Evolutionary conservation across 1,140 invertebrate species (phyloP).

Genomic region (Caenorhabditis briggsae): DNA sequence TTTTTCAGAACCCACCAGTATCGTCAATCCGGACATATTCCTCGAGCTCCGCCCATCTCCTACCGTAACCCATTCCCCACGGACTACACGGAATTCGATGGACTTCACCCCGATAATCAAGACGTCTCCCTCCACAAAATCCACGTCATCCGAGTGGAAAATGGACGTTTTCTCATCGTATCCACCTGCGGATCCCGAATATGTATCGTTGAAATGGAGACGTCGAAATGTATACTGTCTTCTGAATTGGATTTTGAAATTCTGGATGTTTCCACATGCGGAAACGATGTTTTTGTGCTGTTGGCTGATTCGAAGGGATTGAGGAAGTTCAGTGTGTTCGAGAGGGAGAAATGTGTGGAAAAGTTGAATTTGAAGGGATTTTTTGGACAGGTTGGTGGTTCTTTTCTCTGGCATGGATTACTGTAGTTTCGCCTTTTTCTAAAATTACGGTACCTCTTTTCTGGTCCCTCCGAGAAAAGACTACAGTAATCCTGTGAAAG

Average conservation of each 20-base stretch:
- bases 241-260: conserved; percentile 49
- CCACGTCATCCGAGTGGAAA: conserved; percentile 21
- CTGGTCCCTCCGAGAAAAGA: too few relatives aligned
- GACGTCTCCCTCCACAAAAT: conserved; percentile 32
- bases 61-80: conserved; percentile 32
- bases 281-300: conserved; percentile 44
- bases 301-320: conserved; percentile 22
- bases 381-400: conserved; percentile 11
- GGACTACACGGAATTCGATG: not conserved
- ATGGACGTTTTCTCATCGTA: conserved; percentile 5
- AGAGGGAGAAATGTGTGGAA: conserved; percentile 13
- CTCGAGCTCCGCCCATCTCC: conserved; percentile 34
- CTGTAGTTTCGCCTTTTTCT: too few relatives aligned
- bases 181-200: conserved; percentile 33
- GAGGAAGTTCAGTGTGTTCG: conserved; percentile 31
- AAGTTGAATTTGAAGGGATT: conserved; percentile 33
- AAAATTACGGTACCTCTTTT: too few relatives aligned
- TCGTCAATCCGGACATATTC: conserved; percentile 49
- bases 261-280: conserved; percentile 34
- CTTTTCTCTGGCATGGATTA: too few relatives aligned
- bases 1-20: conserved; percentile 62
- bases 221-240: not conserved
- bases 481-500: too few relatives aligned
- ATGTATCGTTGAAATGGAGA: conserved; percentile 42
- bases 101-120: conserved; percentile 24